These are phyloP conservation scores for Verasper variegatus DNA, from an alignment of 2,113 vertebrate genomes.

Conservation along the genomic window DNA sequence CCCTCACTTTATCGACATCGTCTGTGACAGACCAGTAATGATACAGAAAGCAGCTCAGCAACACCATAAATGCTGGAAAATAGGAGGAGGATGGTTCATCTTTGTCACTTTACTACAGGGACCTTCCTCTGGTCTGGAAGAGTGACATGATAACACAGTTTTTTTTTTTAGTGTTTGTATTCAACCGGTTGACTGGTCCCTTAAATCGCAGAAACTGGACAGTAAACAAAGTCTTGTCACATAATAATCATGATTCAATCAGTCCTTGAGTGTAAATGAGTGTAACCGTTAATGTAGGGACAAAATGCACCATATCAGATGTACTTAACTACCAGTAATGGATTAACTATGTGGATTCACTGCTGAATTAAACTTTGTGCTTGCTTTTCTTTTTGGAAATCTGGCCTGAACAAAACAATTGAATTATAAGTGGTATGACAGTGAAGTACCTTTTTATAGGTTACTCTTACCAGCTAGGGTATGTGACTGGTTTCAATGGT, in stretches of 20 bases:
- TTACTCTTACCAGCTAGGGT: constrained; percentile 3
- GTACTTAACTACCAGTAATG: not conserved
- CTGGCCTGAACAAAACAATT: not conserved
- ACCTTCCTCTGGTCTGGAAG: constrained; percentile 13
- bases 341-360: not conserved
- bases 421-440: not conserved
- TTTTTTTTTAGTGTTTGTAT: not conserved
- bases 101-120: not conserved
- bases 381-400: not conserved
- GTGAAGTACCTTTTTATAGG: not conserved
- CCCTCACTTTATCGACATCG: constrained; percentile 1
- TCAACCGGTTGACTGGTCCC: not conserved
- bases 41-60: constrained; percentile 1
- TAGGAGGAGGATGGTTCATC: not conserved
- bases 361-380: not conserved
- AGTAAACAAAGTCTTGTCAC: constrained; percentile 18
- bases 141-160: not conserved
- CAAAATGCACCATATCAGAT: not conserved
- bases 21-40: constrained; percentile 32
- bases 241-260: constrained; percentile 19
- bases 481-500: constrained; percentile 1
- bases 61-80: constrained; percentile 1
- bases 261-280: constrained; percentile 4
- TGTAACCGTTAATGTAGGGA: not conserved
- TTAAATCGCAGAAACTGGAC: constrained; percentile 6